Percentiles rank a stretch among this genome's conserved stretches.
phyloP scores from a whole-genome alignment of 1,140 invertebrate genomes.

The Papilio polyxenes region DNA sequence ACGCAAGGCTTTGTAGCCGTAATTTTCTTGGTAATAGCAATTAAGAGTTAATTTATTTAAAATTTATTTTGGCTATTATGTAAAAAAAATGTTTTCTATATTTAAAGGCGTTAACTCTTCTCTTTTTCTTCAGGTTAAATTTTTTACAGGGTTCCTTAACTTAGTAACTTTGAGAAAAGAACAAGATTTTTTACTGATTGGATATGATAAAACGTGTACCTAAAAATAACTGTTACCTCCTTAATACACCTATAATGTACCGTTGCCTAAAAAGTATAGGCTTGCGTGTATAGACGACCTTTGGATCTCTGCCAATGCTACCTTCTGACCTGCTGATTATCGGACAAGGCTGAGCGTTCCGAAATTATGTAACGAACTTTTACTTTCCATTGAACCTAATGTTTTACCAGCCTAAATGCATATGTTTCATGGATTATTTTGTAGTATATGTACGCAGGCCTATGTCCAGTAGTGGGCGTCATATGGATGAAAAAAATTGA shows the following conservation, averaged over 20 bases:
- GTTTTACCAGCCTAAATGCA: background rate
- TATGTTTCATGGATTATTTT: background rate
- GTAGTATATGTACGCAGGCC: background rate
- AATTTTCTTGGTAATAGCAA: background rate
- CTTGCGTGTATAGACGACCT: constrained; percentile 14
- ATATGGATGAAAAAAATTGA: no score
- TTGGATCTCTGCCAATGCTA: constrained; percentile 2
- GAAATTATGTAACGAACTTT: background rate
- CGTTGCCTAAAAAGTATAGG: background rate
- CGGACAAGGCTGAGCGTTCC: constrained; percentile 9
- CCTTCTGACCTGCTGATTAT: background rate
- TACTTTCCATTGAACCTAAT: background rate
- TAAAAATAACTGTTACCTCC: background rate
- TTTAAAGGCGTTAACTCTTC: no score
- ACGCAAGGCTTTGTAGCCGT: background rate
- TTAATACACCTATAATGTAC: background rate
- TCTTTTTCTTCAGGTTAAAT: no score
- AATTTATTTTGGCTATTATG: background rate
- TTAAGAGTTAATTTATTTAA: background rate
- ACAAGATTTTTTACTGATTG: background rate
- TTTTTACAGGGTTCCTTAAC: no score
- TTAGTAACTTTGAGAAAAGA: background rate
- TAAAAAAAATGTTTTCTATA: no score
- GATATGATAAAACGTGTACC: background rate
- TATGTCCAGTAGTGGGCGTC: no score